Percentiles rank a stretch among this genome's conserved stretches.
Conservation (phyloP, 2,888 invertebrate species). For the Caenorhabditis parvicauda region DNA sequence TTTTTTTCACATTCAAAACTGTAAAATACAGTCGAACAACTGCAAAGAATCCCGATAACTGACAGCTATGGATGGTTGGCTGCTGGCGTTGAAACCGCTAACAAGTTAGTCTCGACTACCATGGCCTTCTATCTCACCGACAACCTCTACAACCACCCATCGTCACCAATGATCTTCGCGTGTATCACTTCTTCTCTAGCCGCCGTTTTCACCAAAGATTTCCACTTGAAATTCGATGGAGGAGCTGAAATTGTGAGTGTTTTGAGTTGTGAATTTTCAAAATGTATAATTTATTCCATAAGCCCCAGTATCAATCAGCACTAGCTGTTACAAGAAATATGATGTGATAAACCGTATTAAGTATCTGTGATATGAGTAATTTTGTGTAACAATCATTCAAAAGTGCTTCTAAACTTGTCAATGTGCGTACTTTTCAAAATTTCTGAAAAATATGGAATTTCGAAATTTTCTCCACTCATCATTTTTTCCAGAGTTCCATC, state of each 20-base stretch:
- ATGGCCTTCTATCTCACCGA: slow-evolving; percentile 4
- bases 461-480: neutral
- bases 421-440: too few species aligned
- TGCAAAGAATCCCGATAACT: slow-evolving; percentile 6
- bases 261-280: neutral
- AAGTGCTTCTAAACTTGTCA: too few species aligned
- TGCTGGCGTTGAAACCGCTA: slow-evolving; percentile 6
- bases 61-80: slow-evolving; percentile 6
- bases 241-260: too few species aligned
- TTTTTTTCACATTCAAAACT: neutral
- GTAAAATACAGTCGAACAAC: slow-evolving; percentile 11
- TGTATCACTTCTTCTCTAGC: slow-evolving; percentile 5
- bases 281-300: neutral
- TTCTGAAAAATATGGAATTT: too few species aligned
- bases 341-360: too few species aligned
- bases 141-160: neutral
- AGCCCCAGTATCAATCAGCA: neutral
- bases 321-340: too few species aligned
- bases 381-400: too few species aligned
- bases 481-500: slow-evolving; percentile 12
- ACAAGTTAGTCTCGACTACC: slow-evolving; percentile 6
- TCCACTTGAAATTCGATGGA: slow-evolving; percentile 9
- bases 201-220: slow-evolving; percentile 19
- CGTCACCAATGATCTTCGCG: slow-evolving; percentile 5
- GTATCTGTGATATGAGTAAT: too few species aligned